Percentiles rank a stretch among this genome's conserved stretches.
Conservation (phyloP, 2,888 invertebrate genomes). For the Sminthurinus aureus region DNA sequence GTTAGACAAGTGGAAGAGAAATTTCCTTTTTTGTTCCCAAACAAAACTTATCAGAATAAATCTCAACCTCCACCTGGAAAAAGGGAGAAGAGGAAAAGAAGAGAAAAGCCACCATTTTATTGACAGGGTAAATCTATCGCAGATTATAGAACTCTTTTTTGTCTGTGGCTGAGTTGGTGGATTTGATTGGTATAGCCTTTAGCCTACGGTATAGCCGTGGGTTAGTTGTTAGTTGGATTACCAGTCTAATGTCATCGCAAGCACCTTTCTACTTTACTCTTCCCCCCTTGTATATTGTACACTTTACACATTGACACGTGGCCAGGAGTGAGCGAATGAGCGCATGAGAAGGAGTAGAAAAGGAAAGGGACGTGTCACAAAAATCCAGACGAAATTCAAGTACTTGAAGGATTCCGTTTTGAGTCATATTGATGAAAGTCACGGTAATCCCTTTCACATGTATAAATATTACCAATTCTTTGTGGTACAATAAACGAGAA, state of each 20-base stretch:
- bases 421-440: constrained; percentile 58
- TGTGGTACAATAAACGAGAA: no score
- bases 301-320: not conserved
- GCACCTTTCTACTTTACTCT: constrained; percentile 11
- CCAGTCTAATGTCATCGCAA: not conserved
- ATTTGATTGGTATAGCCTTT: no score
- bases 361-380: constrained; percentile 4
- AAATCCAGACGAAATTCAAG: constrained; percentile 40
- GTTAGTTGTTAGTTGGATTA: no score
- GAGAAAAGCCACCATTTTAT: no score
- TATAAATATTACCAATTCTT: no score
- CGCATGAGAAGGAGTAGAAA: not conserved
- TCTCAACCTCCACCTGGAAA: not conserved
- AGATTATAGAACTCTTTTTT: no score
- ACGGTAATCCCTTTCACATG: constrained; percentile 48
- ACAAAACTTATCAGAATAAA: no score
- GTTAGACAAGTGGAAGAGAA: not conserved
- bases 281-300: not conserved
- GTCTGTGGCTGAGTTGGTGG: no score
- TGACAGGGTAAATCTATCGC: no score
- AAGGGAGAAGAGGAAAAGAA: no score
- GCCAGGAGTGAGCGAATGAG: not conserved
- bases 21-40: not conserved
- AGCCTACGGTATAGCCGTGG: no score
- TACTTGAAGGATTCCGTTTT: not conserved